A percentile compares a stretch with the other conserved stretches of the same genome.
Conservation (phyloP, 2,113 vertebrate genomes). For the Triplophysa tibetana region DNA sequence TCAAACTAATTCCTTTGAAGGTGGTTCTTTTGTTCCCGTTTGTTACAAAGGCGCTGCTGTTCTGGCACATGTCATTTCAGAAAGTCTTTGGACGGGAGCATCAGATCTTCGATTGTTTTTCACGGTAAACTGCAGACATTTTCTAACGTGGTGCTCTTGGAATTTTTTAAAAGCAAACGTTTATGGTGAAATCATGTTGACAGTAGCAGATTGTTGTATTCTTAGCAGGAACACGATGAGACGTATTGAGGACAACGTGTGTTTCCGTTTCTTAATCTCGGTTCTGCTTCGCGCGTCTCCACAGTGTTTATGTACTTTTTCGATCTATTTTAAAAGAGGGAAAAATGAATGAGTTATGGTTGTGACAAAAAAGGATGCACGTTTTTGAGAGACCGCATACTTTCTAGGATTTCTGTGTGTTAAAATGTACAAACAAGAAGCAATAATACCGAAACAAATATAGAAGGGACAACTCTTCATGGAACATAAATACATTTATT, state of each 20-base stretch:
- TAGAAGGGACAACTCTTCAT: no score
- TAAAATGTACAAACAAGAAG: no score
- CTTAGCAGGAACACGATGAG: neutral
- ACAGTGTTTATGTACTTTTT: neutral
- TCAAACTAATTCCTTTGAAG: slow-evolving; percentile 57
- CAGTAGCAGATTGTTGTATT: neutral
- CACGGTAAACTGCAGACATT: no score
- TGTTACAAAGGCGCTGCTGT: slow-evolving; percentile 25
- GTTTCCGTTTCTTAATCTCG: no score
- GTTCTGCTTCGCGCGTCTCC: neutral
- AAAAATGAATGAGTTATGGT: no score
- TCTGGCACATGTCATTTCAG: slow-evolving; percentile 22
- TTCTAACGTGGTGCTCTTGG: neutral
- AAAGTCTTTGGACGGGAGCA: slow-evolving; percentile 11
- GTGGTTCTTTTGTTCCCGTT: slow-evolving; percentile 47
- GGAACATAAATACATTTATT: no score
- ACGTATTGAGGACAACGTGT: slow-evolving; percentile 2
- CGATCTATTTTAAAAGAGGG: neutral
- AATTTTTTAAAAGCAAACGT: neutral
- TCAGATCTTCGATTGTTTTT: neutral
- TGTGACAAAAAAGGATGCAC: no score
- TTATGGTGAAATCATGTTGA: neutral
- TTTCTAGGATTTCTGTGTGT: no score
- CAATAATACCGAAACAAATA: no score
- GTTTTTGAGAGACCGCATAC: no score